Base-by-base conservation (phyloP, 2,888 invertebrate species). In the Hydraecia micacea region DNA sequence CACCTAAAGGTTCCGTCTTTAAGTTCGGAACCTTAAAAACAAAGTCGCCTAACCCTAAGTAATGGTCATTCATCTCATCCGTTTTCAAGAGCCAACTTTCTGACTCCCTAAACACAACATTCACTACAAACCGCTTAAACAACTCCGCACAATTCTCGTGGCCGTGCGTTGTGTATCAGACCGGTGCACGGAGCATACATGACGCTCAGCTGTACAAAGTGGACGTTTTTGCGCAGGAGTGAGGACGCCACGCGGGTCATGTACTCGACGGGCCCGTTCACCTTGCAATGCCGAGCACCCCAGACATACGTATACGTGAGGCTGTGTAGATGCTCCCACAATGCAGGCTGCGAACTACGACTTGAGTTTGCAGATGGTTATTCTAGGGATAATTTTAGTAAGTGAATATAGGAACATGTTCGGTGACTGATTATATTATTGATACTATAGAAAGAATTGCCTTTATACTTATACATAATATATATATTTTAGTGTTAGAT, bases 241-340 rank as follows among this genome's bases (percentile, higher is more conserved):
- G 77, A 60, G 39, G 79, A 80, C 79, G 77, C 73, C 72, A 75
- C 74, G 81, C 80, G 83, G 89, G 89, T 90, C 88, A 84, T 87
- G 88, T 86, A 91, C 92, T 89, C 89, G 88, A 85, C 86, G 87
- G 90, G 89, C 95, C 90, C 87, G 95, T 92, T 96, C 93, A 94
- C 96, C 96, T 96, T 96, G 96, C 96, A 96, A 95, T 96, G 96
- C 92, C 96, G 92, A 91, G 91, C 85, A 84, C 88, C 76, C 73
- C 58, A 52, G 28, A 86, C 67, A 77, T 70, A 86, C 49, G 36
- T 80, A 74, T 76, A 80, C 28, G 18, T 71, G 60, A 69, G 28
- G 39, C 78, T 69, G 65, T 46, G n/a, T 63, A 58, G 60, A 62
- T 72, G 71, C 11, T 42, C 1, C 39, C 28, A 71, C 73, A 74